Percentiles rank a stretch among this genome's conserved stretches.
These are phyloP conservation scores for Leptarthrus brevirostris DNA, from an alignment of 2,888 invertebrate genomes.

Conservation along the genomic window DNA sequence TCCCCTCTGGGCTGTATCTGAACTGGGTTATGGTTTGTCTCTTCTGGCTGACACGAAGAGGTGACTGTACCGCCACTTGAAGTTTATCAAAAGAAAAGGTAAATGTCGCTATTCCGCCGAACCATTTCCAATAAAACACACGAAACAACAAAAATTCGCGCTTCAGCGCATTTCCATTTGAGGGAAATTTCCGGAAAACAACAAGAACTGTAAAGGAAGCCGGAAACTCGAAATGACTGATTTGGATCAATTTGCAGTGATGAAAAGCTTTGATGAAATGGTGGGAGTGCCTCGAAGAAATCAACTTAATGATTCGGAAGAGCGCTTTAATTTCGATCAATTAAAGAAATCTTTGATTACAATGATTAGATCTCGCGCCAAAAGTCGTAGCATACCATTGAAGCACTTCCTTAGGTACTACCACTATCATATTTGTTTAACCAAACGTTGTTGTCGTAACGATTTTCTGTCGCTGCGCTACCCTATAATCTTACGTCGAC, in stretches of 20 bases:
- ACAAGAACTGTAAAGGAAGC: constrained; percentile 32
- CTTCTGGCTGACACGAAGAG: background rate
- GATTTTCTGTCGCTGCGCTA: background rate
- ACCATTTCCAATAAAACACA: constrained; percentile 13
- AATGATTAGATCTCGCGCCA: background rate
- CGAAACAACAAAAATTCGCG: constrained; percentile 29
- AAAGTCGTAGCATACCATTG: background rate
- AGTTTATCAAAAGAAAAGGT: constrained; percentile 28
- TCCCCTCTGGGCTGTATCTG: constrained; percentile 6
- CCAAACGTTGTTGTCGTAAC: background rate
- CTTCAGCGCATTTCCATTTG: constrained; percentile 23
- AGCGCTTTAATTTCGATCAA: background rate
- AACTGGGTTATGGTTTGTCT: background rate
- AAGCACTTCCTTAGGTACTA: background rate
- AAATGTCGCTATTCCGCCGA: constrained; percentile 6
- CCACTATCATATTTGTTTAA: background rate
- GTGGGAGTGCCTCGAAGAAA: background rate
- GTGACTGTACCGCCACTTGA: constrained; percentile 2
- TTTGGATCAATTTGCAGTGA: background rate
- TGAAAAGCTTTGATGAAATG: background rate
- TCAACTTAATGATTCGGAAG: background rate
- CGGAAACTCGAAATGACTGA: constrained; percentile 28
- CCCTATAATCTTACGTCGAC: background rate
- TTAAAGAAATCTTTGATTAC: background rate
- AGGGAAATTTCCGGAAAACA: constrained; percentile 38